Evolutionary conservation across 2,113 vertebrate genomes (phyloP).

Genomic region (Ariopsis seemanni): DNA sequence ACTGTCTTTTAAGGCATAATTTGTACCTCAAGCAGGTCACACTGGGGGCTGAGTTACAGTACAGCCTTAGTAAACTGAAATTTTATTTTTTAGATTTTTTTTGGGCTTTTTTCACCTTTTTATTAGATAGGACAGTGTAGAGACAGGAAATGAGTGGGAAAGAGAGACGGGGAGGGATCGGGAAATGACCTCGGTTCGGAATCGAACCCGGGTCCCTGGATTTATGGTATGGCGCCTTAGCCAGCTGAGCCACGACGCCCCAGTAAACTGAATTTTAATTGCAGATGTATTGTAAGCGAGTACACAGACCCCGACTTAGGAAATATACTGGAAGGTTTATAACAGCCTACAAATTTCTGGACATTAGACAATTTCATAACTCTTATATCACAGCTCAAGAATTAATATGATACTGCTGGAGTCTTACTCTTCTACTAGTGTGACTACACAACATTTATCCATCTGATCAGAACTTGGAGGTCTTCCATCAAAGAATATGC

Average conservation of each 20-base stretch:
- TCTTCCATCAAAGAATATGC: neutral
- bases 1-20: neutral
- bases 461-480: neutral
- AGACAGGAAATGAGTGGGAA: too few species aligned
- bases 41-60: neutral
- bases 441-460: neutral
- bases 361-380: neutral
- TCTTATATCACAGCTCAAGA: neutral
- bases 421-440: neutral
- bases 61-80: too few species aligned
- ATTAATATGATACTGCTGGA: neutral
- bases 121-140: too few species aligned
- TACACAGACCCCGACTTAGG: neutral
- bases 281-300: neutral
- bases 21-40: neutral
- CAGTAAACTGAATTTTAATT: neutral
- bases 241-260: too few species aligned
- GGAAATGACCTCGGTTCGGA: too few species aligned
- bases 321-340: neutral
- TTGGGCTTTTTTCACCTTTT: too few species aligned
- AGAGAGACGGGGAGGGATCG: too few species aligned
- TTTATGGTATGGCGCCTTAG: too few species aligned
- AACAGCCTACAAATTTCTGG: neutral
- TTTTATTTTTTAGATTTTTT: too few species aligned
- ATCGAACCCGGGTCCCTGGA: too few species aligned